These are phyloP conservation scores for Trichoplusia ni DNA, from an alignment of 1,140 invertebrate genomes.

Conservation along the genomic window DNA sequence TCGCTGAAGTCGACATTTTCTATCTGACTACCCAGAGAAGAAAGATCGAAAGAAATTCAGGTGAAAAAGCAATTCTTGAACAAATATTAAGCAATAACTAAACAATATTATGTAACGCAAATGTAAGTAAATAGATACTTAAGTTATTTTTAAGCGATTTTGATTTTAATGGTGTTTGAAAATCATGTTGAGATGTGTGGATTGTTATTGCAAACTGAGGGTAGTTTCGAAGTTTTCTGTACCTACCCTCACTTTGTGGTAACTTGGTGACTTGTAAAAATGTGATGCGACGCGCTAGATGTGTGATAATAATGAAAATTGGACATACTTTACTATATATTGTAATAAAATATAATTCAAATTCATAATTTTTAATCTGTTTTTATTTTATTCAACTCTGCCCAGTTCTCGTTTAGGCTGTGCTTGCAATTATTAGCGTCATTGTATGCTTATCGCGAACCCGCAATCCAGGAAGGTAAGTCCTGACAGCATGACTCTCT, in stretches of 20 bases:
- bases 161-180: conserved; percentile 3
- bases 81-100: too few relatives aligned
- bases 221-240: too few relatives aligned
- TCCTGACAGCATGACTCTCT: too few relatives aligned
- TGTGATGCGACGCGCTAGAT: conserved; percentile 17
- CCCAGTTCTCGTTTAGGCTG: too few relatives aligned
- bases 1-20: too few relatives aligned
- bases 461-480: too few relatives aligned
- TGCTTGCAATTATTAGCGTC: too few relatives aligned
- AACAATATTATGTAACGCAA: too few relatives aligned
- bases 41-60: too few relatives aligned
- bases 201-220: neutral
- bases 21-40: too few relatives aligned
- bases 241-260: neutral
- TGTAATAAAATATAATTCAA: conserved; percentile 29
- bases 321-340: conserved; percentile 30
- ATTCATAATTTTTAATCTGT: conserved; percentile 19
- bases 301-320: conserved; percentile 23
- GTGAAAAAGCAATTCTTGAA: too few relatives aligned
- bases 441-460: too few relatives aligned
- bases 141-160: conserved; percentile 1
- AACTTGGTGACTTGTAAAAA: neutral
- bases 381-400: conserved; percentile 8
- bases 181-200: neutral
- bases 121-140: neutral